phyloP scores from a whole-genome alignment of 1,140 invertebrate species.

The Cataglyphis hispanica region DNA sequence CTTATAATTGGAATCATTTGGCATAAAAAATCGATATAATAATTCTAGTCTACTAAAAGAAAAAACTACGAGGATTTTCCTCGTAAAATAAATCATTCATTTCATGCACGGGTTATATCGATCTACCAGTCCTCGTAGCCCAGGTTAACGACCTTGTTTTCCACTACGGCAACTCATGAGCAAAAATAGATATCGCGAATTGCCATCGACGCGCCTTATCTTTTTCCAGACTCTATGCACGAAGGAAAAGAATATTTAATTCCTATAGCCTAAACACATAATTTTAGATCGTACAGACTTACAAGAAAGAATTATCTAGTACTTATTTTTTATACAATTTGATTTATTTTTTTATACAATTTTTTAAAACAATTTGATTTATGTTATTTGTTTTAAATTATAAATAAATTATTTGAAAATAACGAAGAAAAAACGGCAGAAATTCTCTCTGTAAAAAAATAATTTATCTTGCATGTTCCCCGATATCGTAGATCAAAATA shows the following conservation, averaged over 20 bases:
- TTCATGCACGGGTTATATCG: constrained; percentile 55
- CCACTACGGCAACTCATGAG: constrained; percentile 54
- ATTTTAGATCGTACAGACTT: constrained; percentile 22
- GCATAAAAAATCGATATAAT: constrained; percentile 11
- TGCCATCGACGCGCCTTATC: constrained; percentile 38
- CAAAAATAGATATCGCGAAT: constrained; percentile 60
- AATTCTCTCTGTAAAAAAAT: not conserved
- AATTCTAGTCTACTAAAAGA: not conserved
- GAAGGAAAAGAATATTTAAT: constrained; percentile 30
- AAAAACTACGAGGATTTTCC: constrained; percentile 14
- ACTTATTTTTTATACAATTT: not conserved
- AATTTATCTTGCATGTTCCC: not conserved
- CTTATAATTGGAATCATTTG: constrained; percentile 21
- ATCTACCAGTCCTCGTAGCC: constrained; percentile 38
- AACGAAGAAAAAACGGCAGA: not conserved
- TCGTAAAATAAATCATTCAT: constrained; percentile 43
- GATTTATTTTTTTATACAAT: too few species aligned
- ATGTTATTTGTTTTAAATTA: too few species aligned
- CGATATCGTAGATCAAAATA: not conserved
- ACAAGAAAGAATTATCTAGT: not conserved
- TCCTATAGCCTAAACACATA: constrained; percentile 3
- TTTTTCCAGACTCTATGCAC: constrained; percentile 36
- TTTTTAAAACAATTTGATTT: too few species aligned
- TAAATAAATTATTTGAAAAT: not conserved
- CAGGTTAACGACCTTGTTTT: constrained; percentile 61